Base-by-base conservation (phyloP, 2,113 vertebrate species). In the Microcebus murinus region DNA sequence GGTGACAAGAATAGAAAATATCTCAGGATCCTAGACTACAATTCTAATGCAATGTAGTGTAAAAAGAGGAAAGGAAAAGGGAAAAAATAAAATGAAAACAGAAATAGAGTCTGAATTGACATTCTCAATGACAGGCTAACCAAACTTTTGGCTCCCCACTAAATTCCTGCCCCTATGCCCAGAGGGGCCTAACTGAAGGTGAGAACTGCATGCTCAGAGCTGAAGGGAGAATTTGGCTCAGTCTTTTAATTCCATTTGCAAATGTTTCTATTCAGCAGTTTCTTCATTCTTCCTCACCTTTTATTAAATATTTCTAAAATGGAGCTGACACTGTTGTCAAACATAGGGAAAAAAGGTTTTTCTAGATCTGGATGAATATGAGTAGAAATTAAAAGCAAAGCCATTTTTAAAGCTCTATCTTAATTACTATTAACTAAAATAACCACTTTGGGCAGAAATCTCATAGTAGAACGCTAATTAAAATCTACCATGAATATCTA, bases 11-110 rank as follows among this genome's bases (percentile, higher is more conserved):
- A 95, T 0, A 73, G 87, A 97, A 86, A 97, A 87, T 50, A 83
- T 57, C 95, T 92, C 84, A 96, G 95, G 91, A 94, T 77, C 31
- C 77, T 39, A 92, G 79, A 94, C 90, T 88, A 97, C 92, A 95
- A 96, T 90, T 92, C 52, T 98, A 98, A 98, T 97, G 98, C 97
- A 98, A 96, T 91, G 94, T 94, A 98, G 97, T 98, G 98, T 97
- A 96, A 97, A 97, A 94, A 91, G 68, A 81, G 73, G 48, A 34
- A 39, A 34, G 8, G 23, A 3, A 9, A n/a, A 20, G 4, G 59
- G 52, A 18, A 18, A 55, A 6, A 8, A 70, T 45, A 10, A 89
- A 88, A 92, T 96, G 96, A 97, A 91, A 94, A 92, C 94, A 97
- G 97, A 97, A 96, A 94, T 88, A 94, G 68, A 96, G 29, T 94